Conservation (phyloP, 1,140 invertebrate genomes). For the Drosophila equinoxialis region DNA sequence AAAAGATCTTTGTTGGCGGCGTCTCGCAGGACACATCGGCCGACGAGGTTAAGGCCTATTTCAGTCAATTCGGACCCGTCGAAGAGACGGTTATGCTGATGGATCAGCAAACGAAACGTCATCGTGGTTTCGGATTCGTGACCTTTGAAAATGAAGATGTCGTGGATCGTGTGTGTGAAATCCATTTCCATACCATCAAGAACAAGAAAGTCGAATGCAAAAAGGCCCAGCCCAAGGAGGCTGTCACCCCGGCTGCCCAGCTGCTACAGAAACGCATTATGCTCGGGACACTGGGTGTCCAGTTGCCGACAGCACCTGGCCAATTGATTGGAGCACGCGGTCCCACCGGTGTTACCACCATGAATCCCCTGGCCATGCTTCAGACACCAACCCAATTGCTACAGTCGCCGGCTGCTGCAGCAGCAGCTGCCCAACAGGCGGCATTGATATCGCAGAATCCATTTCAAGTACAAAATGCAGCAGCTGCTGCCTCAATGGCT, state of each 20-base stretch:
- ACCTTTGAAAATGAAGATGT: constrained; percentile 96
- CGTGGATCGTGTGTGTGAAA: constrained; percentile 95
- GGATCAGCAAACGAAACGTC: constrained; percentile 96
- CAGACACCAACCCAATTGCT: constrained; percentile 84
- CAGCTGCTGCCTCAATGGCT: constrained; percentile 81
- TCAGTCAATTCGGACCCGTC: constrained; percentile 95
- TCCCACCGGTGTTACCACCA: constrained; percentile 85
- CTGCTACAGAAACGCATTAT: constrained; percentile 89
- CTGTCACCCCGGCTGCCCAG: constrained; percentile 89
- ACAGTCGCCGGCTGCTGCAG: constrained; percentile 83
- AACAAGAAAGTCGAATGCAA: constrained; percentile 97
- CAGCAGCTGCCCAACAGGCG: constrained; percentile 84
- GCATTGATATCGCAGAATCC: constrained; percentile 82
- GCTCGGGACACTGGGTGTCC: constrained; percentile 87
- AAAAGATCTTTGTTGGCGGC: constrained; percentile 96
- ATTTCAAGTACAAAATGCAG: constrained; percentile 84
- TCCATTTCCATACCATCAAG: constrained; percentile 96
- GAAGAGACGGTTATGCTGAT: constrained; percentile 97
- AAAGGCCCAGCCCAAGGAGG: constrained; percentile 96
- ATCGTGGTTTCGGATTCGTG: constrained; percentile 95
- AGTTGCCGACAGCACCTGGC: constrained; percentile 84
- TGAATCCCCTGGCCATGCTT: constrained; percentile 86
- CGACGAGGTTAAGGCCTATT: constrained; percentile 95
- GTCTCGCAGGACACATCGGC: constrained; percentile 95
- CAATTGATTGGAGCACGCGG: constrained; percentile 83